phyloP scores from a whole-genome alignment of 2,113 vertebrate genomes.

The Ciconia boyciana region DNA sequence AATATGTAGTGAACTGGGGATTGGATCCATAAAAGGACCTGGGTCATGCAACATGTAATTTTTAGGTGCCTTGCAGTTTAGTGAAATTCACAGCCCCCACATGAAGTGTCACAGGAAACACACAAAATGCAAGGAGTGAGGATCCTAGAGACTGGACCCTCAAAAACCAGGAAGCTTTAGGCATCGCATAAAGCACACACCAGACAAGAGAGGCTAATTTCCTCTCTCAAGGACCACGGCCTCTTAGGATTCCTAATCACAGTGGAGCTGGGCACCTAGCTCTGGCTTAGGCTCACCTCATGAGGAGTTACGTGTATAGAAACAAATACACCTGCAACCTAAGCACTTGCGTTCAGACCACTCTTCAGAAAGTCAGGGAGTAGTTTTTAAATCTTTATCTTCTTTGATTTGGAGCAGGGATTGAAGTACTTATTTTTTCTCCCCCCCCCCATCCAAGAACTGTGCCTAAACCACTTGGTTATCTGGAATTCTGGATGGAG shows the following conservation, averaged over 20 bases:
- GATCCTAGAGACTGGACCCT: neutral
- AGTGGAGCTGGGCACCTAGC: neutral
- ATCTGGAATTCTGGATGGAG: neutral
- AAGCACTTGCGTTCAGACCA: neutral
- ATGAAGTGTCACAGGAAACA: accelerated
- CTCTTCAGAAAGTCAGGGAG: neutral
- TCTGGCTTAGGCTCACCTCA: neutral
- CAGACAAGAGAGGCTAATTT: neutral
- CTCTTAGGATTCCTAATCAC: neutral
- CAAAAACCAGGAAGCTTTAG: neutral
- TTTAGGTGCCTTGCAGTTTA: neutral
- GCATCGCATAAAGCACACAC: neutral
- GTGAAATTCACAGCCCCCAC: neutral
- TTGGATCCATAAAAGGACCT: neutral
- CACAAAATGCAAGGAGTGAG: neutral
- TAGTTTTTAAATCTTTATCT: neutral
- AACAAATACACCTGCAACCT: neutral
- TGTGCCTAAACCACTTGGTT: neutral
- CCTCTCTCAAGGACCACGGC: neutral
- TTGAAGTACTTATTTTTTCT: neutral
- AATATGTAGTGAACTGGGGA: neutral
- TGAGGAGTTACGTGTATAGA: neutral
- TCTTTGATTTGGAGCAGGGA: neutral
- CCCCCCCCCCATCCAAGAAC: neutral
- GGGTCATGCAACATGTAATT: neutral